Evolutionary conservation across 2,888 invertebrate species (phyloP).

Genomic region (Halocaridina rubra): DNA sequence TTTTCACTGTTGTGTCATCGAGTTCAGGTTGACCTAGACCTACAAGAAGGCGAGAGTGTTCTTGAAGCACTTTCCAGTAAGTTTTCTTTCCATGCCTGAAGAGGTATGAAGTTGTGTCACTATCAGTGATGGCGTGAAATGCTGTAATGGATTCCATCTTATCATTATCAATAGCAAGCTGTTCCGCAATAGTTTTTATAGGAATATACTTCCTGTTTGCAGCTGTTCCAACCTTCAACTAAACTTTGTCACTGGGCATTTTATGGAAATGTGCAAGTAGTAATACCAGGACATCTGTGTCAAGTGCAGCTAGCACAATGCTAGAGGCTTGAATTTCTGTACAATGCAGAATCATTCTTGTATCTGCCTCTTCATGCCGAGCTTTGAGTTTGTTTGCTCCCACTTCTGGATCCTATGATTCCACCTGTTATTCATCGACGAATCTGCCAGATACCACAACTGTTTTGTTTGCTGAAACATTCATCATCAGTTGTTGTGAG

Average conservation of each 20-base stretch:
- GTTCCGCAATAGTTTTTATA: background rate
- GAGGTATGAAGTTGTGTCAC: background rate
- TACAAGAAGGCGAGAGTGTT: background rate
- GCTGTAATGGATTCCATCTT: background rate
- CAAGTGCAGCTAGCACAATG: background rate
- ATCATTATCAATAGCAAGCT: background rate
- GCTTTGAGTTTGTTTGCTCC: conserved; percentile 5
- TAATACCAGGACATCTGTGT: conserved; percentile 4
- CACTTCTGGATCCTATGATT: background rate
- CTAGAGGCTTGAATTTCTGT: background rate
- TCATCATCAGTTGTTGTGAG: background rate
- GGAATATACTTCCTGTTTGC: background rate
- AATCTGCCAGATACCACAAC: background rate
- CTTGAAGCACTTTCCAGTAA: conserved; percentile 13
- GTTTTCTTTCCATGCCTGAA: conserved; percentile 3
- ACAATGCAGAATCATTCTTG: background rate
- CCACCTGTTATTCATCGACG: background rate
- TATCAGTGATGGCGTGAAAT: background rate
- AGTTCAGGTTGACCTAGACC: background rate
- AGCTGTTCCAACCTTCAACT: background rate
- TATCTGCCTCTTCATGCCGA: background rate
- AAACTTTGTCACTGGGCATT: background rate
- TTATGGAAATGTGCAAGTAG: conserved; percentile 9
- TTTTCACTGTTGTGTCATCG: background rate
- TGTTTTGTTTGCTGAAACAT: background rate